Conservation (phyloP, 2,888 invertebrate genomes). For the Alitta virens region DNA sequence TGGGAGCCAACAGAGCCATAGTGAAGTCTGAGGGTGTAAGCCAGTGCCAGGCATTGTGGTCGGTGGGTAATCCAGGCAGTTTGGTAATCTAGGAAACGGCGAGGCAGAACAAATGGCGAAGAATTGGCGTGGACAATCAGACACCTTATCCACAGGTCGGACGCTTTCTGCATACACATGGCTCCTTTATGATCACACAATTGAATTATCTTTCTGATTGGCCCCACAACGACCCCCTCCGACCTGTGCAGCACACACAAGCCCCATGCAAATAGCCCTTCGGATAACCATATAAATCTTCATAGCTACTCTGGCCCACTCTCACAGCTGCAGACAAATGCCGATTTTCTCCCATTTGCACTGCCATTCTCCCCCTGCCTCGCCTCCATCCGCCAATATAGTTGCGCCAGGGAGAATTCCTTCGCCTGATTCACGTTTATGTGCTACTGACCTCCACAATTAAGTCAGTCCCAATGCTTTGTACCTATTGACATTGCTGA, state of each 20-base stretch:
- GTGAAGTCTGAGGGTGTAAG: too few relatives aligned
- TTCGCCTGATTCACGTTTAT: too few relatives aligned
- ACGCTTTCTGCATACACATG: slow-evolving; percentile 13
- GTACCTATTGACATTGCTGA: too few relatives aligned
- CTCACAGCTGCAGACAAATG: slow-evolving; percentile 6
- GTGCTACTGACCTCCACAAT: too few relatives aligned
- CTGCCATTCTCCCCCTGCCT: background rate
- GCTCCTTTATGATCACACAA: slow-evolving; percentile 14
- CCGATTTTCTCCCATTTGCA: background rate
- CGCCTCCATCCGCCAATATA: background rate
- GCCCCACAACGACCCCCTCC: slow-evolving; percentile 11
- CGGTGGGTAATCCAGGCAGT: too few relatives aligned
- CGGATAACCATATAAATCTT: background rate
- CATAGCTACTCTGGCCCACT: background rate
- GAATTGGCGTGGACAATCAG: slow-evolving; percentile 1
- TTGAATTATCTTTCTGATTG: slow-evolving; percentile 15
- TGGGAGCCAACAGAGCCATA: too few relatives aligned
- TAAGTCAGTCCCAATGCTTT: too few relatives aligned
- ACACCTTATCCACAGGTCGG: background rate
- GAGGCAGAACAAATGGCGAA: background rate
- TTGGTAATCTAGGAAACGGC: too few relatives aligned
- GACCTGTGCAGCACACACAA: slow-evolving; percentile 8
- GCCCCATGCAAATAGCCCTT: background rate
- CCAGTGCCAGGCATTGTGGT: too few relatives aligned
- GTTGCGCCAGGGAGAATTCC: too few relatives aligned